Evolutionary conservation across 1,140 invertebrate species (phyloP), one percentile per base, ranked within the genome.

Genomic region (Penaeus japonicus): DNA sequence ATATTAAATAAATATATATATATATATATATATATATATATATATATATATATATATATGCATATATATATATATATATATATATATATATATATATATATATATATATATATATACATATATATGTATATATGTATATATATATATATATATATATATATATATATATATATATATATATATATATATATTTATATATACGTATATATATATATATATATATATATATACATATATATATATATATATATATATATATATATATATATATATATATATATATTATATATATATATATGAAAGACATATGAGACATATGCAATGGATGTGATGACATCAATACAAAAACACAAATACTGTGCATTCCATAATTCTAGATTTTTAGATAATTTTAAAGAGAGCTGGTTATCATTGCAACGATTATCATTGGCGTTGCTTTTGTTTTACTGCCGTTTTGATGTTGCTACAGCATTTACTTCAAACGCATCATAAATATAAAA

Each of bases 21-120:
- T 7, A 65, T 24, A 65, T 18, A 65, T 7, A 65, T 7, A 65
- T 7, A 65, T 7, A 65, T 65, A 65, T 20, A 65, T 65, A 65
- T 65, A 65, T 65, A 65, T 65, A 20, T 65, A 65, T 65, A 65
- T 20, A 65, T 65, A 65, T 15, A 65, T 65, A 65, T 65, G 30
- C 30, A 65, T 65, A 65, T 65, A 65, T 65, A 15, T 65, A 65
- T 65, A 65, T 65, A 65, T 65, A 65, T 65, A 65, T 65, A 65
- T 65, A 65, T 65, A 65, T 65, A 65, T 65, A 65, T 65, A 65
- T 65, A 65, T 65, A 65, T 65, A 65, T 65, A 65, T 65, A 65
- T 65, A 15, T 65, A 65, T 65, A 65, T 65, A 17, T 65, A 65
- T 65, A 65, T 65, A 65, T 65, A 65, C 27, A 17, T 65, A 65